phyloP scores from a whole-genome alignment of 2,888 invertebrate species.

The Opisthograptis luteolata region DNA sequence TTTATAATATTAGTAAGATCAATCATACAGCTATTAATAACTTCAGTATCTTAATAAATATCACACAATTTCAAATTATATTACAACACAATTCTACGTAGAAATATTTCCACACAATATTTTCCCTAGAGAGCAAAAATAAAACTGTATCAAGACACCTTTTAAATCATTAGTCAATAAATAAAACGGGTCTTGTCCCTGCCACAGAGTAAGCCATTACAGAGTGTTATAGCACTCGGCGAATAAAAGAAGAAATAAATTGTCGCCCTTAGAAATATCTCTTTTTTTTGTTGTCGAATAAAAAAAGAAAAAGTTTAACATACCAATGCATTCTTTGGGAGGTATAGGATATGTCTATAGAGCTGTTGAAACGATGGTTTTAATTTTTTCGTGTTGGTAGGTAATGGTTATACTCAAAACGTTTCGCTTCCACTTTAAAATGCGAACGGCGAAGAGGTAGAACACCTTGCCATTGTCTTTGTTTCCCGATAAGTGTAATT shows the following conservation, averaged over 20 bases:
- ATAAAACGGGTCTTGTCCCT: constrained; percentile 44
- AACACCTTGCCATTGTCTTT: no score
- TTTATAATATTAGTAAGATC: no score
- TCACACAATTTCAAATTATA: no score
- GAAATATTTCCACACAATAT: constrained; percentile 3
- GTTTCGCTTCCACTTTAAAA: no score
- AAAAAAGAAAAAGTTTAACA: constrained; percentile 40
- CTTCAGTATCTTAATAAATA: no score
- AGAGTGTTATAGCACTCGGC: constrained; percentile 35
- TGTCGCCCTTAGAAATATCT: constrained; percentile 41
- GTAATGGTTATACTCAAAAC: no score
- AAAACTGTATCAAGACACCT: constrained; percentile 15
- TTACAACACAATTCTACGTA: neutral
- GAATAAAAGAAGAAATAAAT: constrained; percentile 42
- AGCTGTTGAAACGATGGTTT: constrained; percentile 12
- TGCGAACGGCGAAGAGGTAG: no score
- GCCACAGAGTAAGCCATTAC: constrained; percentile 37
- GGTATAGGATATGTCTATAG: neutral
- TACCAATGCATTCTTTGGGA: constrained; percentile 32
- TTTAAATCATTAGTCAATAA: constrained; percentile 47
- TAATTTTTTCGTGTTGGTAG: no score
- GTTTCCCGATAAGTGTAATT: no score
- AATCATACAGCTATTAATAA: no score
- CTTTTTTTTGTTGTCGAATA: constrained; percentile 28
- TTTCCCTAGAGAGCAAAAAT: constrained; percentile 20